Evolutionary conservation across 2,888 invertebrate species (phyloP).

Genomic region (Parelbella ahira): DNA sequence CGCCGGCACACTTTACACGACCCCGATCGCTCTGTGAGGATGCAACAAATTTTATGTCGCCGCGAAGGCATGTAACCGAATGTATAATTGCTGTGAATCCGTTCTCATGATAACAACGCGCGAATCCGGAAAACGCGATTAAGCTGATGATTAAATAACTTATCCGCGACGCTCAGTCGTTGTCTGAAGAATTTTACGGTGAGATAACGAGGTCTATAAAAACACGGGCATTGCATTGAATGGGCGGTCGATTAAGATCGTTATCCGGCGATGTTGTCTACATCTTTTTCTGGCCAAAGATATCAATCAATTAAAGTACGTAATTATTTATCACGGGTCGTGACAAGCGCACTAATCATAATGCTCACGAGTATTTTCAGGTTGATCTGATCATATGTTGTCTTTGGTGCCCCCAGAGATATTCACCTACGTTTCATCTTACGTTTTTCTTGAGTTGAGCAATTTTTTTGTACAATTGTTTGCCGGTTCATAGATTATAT

Average conservation of each 20-base stretch:
- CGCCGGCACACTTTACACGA: constrained; percentile 47
- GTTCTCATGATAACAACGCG: constrained; percentile 19
- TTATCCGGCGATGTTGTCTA: constrained; percentile 11
- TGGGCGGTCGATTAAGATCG: constrained; percentile 7
- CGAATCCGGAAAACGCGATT: constrained; percentile 16
- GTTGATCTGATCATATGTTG: too few relatives aligned
- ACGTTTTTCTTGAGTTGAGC: too few relatives aligned
- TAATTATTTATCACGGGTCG: constrained; percentile 10
- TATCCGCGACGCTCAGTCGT: constrained; percentile 17
- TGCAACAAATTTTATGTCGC: constrained; percentile 22
- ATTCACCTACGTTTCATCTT: too few relatives aligned
- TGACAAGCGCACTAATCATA: too few relatives aligned
- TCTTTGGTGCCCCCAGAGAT: too few relatives aligned
- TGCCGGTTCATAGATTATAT: too few relatives aligned
- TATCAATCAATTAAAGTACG: constrained; percentile 7
- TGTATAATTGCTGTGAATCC: constrained; percentile 20
- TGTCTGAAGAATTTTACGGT: constrained; percentile 12
- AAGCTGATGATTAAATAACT: constrained; percentile 19
- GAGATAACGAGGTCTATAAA: constrained; percentile 11
- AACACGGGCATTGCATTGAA: constrained; percentile 11
- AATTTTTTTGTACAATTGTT: too few relatives aligned
- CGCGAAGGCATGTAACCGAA: constrained; percentile 10
- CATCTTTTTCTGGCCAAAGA: constrained; percentile 14
- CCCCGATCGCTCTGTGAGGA: constrained; percentile 35
- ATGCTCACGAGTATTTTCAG: too few relatives aligned